phyloP scores from a whole-genome alignment of 2,113 vertebrate species.

The Vidua macroura region DNA sequence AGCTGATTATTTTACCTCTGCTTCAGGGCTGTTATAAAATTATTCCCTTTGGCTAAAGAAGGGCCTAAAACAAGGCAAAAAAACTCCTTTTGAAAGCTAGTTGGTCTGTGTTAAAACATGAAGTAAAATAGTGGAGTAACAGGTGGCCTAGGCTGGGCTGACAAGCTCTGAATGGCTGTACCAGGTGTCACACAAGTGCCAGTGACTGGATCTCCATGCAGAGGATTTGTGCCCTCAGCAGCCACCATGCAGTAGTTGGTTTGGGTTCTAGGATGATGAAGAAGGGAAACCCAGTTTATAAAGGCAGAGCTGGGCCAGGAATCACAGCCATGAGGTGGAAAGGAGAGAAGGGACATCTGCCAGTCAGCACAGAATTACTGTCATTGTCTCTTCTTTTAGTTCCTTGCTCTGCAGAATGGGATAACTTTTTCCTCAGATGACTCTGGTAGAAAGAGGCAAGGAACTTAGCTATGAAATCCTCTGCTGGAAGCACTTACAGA shows the following conservation, averaged over 20 bases:
- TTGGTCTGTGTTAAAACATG: not conserved
- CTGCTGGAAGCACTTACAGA: not conserved
- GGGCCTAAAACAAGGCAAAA: not conserved
- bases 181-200: not conserved
- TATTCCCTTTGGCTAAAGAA: not conserved
- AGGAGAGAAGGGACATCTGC: not conserved
- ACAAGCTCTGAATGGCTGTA: not conserved
- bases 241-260: accelerated
- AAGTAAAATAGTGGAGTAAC: not conserved
- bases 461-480: not conserved
- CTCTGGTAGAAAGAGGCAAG: not conserved
- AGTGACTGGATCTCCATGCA: not conserved
- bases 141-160: not conserved
- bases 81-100: not conserved
- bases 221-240: not conserved
- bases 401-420: not conserved
- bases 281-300: not conserved
- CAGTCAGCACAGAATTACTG: not conserved
- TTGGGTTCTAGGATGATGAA: not conserved
- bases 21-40: not conserved
- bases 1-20: not conserved
- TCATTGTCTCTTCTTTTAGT: not conserved
- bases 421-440: not conserved
- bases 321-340: not conserved
- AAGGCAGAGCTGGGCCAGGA: not conserved